Base-by-base conservation (phyloP, 2,113 vertebrate species). In the Rhinopomastus cyanomelas region DNA sequence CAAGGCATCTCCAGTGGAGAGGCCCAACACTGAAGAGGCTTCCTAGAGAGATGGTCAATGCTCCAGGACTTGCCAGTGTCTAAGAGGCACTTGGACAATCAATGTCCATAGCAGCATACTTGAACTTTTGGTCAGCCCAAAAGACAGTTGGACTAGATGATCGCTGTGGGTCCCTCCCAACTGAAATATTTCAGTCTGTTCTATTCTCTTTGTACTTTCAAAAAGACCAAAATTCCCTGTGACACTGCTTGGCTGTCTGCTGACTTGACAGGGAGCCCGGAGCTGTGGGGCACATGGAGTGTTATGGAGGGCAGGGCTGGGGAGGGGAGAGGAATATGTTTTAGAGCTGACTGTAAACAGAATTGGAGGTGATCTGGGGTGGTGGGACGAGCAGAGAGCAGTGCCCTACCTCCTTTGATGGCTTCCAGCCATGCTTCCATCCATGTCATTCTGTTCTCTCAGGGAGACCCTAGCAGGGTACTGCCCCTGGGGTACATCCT, bases 281-380 rank as follows among this genome's bases (percentile, higher is more conserved):
- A 80, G 55, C 49, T 13, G 4, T 81, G 78, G n/a, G 13, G 8
- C 0, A 0, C 17, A 3, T 11, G 17, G 29, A 71, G 34, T 29
- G 42, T 73, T 75, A 14, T 30, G 27, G n/a, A 73, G 42, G 7
- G 4, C 16, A 72, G 16, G 17, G n/a, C 44, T 3, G 7, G 25
- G 23, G 12, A 56, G 32, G 6, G 11, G 25, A 5, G 0, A 6
- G 49, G 9, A 36, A 36, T 55, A 5, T 48, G 26, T 48, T 88
- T 72, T 59, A 26, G 68, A 20, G 7, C 12, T 83, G 26, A 22
- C 16, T 52, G n/a, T 15, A 36, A 37, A 48, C 18, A 71, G 56
- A 75, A 44, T 75, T 56, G 60, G 9, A 29, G 16, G 23, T 66
- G 52, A 34, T 20, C 30, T 34, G 52, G 8, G 9, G 1, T 30